A percentile compares a stretch with the other conserved stretches of the same genome.
Evolutionary conservation across 2,113 vertebrate species (phyloP).

Genomic region (Apteryx owenii): DNA sequence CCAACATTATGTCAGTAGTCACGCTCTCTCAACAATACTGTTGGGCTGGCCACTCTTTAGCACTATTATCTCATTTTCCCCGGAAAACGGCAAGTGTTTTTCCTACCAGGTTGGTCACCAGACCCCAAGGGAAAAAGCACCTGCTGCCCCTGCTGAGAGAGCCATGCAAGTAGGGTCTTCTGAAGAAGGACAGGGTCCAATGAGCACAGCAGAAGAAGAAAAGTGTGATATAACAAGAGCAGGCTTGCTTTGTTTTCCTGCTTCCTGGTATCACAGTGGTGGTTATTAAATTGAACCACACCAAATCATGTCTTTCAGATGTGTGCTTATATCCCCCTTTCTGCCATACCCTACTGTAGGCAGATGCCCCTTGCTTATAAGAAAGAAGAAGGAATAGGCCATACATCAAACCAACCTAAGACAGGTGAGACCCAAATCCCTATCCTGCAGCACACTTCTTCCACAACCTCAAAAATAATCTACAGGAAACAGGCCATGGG

Average conservation of each 20-base stretch:
- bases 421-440: background rate
- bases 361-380: background rate
- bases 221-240: background rate
- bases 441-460: background rate
- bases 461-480: background rate
- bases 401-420: background rate
- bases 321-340: background rate
- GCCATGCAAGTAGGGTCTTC: background rate
- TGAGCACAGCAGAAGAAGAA: background rate
- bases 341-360: background rate
- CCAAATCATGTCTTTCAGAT: background rate
- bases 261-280: background rate
- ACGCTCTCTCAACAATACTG: background rate
- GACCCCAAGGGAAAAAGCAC: fast-evolving
- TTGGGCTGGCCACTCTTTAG: background rate
- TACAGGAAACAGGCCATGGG: background rate
- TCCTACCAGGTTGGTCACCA: background rate
- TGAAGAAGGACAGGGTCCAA: background rate
- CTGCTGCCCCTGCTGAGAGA: background rate
- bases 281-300: background rate
- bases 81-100: background rate
- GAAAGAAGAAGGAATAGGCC: background rate
- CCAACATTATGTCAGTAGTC: background rate
- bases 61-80: background rate
- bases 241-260: background rate